Evolutionary conservation across 2,888 invertebrate species (phyloP), one percentile per base, ranked within the genome.

Genomic region (Leptinotarsa rubiginosa): DNA sequence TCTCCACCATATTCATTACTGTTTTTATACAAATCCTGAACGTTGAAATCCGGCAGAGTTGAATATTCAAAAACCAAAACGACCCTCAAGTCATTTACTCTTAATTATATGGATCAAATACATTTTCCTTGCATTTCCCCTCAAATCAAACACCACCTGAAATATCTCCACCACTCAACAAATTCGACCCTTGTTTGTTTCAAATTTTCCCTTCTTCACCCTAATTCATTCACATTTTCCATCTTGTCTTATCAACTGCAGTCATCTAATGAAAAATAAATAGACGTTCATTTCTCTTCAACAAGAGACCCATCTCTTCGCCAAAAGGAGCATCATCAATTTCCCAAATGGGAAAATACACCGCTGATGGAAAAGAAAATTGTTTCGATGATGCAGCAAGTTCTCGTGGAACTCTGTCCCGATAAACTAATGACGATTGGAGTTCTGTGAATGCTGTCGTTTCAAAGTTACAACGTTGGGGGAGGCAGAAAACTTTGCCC

Each of bases 331-430:
- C 74, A 74, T 74, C 74, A 74, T 74, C 70, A 74, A 74, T 74
- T 74, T 70, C 67, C 74, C 74, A 74, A 74, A 74, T 74, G 74
- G 71, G 74, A 74, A 70, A 73, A 65, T 73, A 67, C 74, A 67
- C 74, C 70, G 65, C 62, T 70, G 74, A 74, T 70, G 76, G 76
- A 73, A 77, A 77, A 74, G 74, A 77, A 77, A 77, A 77, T 73
- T 72, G 75, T 75, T 74, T 66, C 75, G 70, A 74, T 74, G 77
- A 77, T 77, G 74, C 74, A 75, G 75, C 77, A 77, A 75, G 75
- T 77, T 77, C 75, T 56, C 20, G 56, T 22, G 56, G 15, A 22
- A 56, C 56, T 56, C 20, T 25, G 56, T 22, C 20, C 20, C 22
- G 56, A 56, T 56, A 56, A 56, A 56, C 22, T 56, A 56, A 20